Evolutionary conservation across 2,888 invertebrate species (phyloP).

Genomic region (Nysson spinosus): DNA sequence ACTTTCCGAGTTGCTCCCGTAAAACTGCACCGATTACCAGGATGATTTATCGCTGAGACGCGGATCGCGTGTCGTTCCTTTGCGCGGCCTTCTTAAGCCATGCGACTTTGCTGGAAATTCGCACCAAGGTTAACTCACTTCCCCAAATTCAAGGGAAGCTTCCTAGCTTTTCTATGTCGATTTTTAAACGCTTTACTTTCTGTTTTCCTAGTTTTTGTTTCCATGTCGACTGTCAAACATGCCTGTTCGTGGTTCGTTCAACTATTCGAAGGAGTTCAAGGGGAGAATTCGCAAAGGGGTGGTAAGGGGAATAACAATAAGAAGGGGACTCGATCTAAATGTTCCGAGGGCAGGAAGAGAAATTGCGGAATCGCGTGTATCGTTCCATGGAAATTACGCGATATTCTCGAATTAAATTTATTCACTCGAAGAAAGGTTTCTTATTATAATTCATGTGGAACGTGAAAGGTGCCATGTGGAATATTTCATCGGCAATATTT

Average conservation of each 20-base stretch:
- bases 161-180: no score
- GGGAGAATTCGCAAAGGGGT: slow-evolving; percentile 17
- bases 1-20: neutral
- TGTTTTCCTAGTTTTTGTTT: no score
- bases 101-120: slow-evolving; percentile 9
- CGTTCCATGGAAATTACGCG: slow-evolving; percentile 12
- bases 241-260: neutral
- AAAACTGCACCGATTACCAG: slow-evolving; percentile 37
- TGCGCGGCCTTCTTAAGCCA: neutral
- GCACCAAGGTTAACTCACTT: slow-evolving; percentile 17
- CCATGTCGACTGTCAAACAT: neutral
- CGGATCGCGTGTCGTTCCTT: slow-evolving; percentile 27
- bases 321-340: neutral
- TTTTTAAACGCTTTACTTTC: no score
- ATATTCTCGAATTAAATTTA: neutral
- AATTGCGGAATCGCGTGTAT: slow-evolving; percentile 31
- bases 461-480: no score
- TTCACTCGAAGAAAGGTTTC: neutral
- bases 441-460: no score
- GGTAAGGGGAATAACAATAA: no score
- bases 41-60: slow-evolving; percentile 22
- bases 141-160: slow-evolving; percentile 13
- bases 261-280: slow-evolving; percentile 37
- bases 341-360: neutral
- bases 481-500: no score